Evolutionary conservation across 2,888 invertebrate species (phyloP).

Genomic region (Epinotia nisella): DNA sequence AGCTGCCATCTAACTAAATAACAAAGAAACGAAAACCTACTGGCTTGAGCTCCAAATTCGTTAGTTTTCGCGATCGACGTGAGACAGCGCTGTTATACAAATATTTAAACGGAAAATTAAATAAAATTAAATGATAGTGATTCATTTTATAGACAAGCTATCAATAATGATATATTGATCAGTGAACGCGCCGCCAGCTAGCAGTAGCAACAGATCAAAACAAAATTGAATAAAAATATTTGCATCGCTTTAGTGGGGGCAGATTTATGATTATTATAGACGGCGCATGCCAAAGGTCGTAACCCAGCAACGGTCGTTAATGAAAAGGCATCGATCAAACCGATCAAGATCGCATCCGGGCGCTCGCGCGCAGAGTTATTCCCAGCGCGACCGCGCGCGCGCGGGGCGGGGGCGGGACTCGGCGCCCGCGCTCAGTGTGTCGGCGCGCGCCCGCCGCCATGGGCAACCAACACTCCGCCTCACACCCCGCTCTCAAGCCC

Average conservation of each 20-base stretch:
- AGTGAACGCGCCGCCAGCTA: slow-evolving; percentile 6
- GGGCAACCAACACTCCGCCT: slow-evolving; percentile 82
- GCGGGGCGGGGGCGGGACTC: slow-evolving; percentile 56
- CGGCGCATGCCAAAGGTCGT: slow-evolving; percentile 62
- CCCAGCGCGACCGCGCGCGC: slow-evolving; percentile 64
- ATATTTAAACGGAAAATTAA: not conserved
- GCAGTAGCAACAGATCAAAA: too few species aligned
- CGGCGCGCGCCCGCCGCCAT: slow-evolving; percentile 83
- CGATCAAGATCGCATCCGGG: slow-evolving; percentile 72
- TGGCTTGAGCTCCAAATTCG: not conserved
- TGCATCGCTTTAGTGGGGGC: slow-evolving; percentile 31
- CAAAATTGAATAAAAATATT: slow-evolving; percentile 18
- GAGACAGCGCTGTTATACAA: slow-evolving; percentile 34
- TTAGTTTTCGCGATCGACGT: not conserved
- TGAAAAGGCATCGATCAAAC: slow-evolving; percentile 72
- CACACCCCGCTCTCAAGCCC: slow-evolving; percentile 81
- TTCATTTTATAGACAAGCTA: slow-evolving; percentile 8
- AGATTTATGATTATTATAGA: slow-evolving; percentile 48
- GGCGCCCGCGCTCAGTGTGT: slow-evolving; percentile 74
- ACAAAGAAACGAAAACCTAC: slow-evolving; percentile 3
- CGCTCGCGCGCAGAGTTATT: slow-evolving; percentile 73
- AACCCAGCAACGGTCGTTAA: slow-evolving; percentile 57
- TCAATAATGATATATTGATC: not conserved
- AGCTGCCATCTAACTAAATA: slow-evolving; percentile 35
- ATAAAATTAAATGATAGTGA: not conserved